phyloP scores from a whole-genome alignment of 1,140 invertebrate genomes.

The Potamilus streckersoni region DNA sequence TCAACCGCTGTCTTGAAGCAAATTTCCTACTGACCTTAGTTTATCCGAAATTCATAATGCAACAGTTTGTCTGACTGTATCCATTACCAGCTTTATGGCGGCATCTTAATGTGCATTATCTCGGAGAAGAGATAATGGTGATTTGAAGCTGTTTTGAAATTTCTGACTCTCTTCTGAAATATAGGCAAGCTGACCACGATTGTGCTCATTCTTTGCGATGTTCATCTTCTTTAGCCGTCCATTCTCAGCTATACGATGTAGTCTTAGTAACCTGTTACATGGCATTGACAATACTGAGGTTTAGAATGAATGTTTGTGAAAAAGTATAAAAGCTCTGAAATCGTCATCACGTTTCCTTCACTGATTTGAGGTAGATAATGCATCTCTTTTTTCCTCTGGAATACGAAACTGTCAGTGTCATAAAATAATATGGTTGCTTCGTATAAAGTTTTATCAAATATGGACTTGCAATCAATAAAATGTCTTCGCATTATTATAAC shows the following conservation, averaged over 20 bases:
- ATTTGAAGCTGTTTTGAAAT: background rate
- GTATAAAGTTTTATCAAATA: background rate
- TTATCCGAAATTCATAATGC: slow-evolving; percentile 32
- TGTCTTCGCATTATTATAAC: slow-evolving; percentile 20
- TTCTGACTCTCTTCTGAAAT: background rate
- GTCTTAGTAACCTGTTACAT: no score
- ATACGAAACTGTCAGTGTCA: no score
- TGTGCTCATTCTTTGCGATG: no score
- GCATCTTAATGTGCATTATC: slow-evolving; percentile 28
- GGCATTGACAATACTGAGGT: no score
- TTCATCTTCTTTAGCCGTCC: no score
- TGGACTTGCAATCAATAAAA: slow-evolving; percentile 27
- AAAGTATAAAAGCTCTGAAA: no score
- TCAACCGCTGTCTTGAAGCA: slow-evolving; percentile 44
- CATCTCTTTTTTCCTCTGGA: no score
- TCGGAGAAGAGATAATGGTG: slow-evolving; percentile 29
- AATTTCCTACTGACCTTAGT: slow-evolving; percentile 35
- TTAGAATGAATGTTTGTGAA: no score
- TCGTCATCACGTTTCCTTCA: no score
- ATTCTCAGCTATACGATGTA: no score
- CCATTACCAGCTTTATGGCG: slow-evolving; percentile 31
- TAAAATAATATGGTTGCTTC: background rate
- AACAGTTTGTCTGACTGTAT: slow-evolving; percentile 20
- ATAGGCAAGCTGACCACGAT: slow-evolving; percentile 5
- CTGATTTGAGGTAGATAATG: no score